Conservation (phyloP, 2,797 vertebrate genomes). For the Capromys pilorides region DNA sequence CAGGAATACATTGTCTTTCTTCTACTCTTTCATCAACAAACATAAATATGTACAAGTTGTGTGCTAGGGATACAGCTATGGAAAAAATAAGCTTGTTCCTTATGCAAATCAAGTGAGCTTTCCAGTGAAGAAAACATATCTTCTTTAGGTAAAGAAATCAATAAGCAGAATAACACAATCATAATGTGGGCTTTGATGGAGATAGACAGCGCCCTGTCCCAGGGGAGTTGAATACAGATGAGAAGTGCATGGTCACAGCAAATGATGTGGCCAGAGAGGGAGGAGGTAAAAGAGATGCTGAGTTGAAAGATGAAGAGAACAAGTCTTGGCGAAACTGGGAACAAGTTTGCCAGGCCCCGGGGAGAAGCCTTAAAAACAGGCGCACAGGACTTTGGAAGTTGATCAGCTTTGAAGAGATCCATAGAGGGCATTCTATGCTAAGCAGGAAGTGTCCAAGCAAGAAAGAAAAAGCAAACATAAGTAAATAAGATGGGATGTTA, state of each 20-base stretch:
- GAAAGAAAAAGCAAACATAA: background rate
- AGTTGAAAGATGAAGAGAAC: background rate
- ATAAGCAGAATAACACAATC: background rate
- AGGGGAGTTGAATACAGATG: background rate
- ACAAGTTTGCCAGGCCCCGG: background rate
- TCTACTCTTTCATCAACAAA: constrained; percentile 1
- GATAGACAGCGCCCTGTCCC: background rate
- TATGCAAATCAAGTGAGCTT: background rate
- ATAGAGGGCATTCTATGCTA: background rate
- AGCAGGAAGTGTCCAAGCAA: background rate
- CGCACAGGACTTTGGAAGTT: background rate
- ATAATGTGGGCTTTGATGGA: background rate
- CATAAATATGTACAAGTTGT: background rate
- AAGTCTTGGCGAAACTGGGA: background rate
- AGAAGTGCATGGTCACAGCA: background rate
- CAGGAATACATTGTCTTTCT: background rate
- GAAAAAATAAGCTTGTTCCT: background rate
- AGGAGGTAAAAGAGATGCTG: background rate
- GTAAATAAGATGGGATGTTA: background rate
- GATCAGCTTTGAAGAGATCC: background rate
- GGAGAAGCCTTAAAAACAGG: background rate
- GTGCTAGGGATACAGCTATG: background rate
- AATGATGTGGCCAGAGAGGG: accelerated
- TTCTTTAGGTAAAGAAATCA: background rate
- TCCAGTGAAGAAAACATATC: background rate